phyloP scores from a whole-genome alignment of 2,113 vertebrate genomes.

The Antennarius striatus region DNA sequence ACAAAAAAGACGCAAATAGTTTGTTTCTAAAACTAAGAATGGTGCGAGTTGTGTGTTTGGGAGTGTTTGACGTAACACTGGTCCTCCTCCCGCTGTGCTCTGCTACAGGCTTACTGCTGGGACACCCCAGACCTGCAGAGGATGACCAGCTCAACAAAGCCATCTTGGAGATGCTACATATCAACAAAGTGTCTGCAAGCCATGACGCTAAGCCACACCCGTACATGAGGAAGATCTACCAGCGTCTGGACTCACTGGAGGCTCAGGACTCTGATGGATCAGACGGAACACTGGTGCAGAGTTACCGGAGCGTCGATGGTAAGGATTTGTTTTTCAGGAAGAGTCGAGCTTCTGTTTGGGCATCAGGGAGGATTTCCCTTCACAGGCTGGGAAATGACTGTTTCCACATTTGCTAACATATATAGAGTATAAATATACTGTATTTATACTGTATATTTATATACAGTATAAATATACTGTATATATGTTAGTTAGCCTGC shows the following conservation, averaged over 20 bases:
- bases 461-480: too few relatives aligned
- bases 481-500: too few relatives aligned
- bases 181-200: constrained; percentile 72
- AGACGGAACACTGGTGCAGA: constrained; percentile 78
- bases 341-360: too few relatives aligned
- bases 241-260: constrained; percentile 60
- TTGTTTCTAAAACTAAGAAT: constrained; percentile 14
- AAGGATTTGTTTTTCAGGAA: constrained; percentile 10
- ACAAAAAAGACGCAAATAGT: not conserved
- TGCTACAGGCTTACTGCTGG: constrained; percentile 18
- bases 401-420: too few relatives aligned
- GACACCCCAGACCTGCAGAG: constrained; percentile 23
- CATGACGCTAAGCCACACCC: constrained; percentile 73
- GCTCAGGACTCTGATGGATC: constrained; percentile 46
- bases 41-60: not conserved
- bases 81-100: constrained; percentile 32
- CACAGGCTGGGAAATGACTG: too few relatives aligned
- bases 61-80: not conserved
- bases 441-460: too few relatives aligned
- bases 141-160: constrained; percentile 59
- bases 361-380: too few relatives aligned
- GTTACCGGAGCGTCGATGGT: constrained; percentile 73
- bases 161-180: constrained; percentile 81
- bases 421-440: too few relatives aligned
- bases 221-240: constrained; percentile 77